Conservation (phyloP, 2,113 vertebrate genomes). For the Oenanthe oenanthe region DNA sequence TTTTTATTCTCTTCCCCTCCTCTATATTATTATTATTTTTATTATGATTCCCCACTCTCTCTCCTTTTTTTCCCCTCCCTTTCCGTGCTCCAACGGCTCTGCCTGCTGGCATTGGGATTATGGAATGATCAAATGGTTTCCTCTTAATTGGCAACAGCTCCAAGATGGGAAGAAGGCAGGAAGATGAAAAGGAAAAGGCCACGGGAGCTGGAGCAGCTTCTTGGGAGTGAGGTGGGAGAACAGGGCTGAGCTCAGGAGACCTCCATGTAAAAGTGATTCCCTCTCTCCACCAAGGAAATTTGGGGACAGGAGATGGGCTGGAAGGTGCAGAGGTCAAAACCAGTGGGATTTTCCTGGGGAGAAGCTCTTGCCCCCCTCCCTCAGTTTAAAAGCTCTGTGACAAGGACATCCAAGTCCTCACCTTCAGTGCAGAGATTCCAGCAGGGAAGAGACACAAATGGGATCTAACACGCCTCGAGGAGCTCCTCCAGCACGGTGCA, state of each 20-base stretch:
- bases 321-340: neutral
- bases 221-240: neutral
- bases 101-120: slow-evolving; percentile 61
- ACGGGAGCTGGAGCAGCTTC: neutral
- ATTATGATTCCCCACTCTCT: slow-evolving; percentile 42
- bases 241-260: neutral
- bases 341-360: neutral
- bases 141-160: slow-evolving; percentile 69
- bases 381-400: neutral
- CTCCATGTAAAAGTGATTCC: neutral
- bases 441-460: neutral
- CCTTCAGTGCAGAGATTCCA: neutral
- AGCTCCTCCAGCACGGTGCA: neutral
- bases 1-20: slow-evolving; percentile 25
- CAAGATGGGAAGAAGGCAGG: neutral
- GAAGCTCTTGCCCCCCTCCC: neutral
- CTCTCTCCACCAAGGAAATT: neutral
- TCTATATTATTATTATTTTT: slow-evolving; percentile 62
- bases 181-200: slow-evolving; percentile 25
- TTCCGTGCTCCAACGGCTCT: slow-evolving; percentile 16
- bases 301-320: neutral
- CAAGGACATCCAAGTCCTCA: neutral
- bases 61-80: neutral
- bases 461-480: neutral
- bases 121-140: slow-evolving; percentile 58